Evolutionary conservation across 2,797 vertebrate species (phyloP).

Genomic region (Centroberyx gerrardi): DNA sequence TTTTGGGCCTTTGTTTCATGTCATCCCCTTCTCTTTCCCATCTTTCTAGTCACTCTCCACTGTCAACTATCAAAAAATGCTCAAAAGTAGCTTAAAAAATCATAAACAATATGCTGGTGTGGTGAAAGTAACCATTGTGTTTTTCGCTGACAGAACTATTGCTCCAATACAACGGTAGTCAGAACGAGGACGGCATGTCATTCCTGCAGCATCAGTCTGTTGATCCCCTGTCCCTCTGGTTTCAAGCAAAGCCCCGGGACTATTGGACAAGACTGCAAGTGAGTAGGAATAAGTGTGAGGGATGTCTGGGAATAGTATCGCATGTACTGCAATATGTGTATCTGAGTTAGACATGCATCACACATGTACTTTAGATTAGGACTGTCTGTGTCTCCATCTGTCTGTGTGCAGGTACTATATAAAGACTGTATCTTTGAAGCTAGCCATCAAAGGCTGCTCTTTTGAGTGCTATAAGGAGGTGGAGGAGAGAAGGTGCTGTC

Average conservation of each 20-base stretch:
- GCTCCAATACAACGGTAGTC: slow-evolving; percentile 82
- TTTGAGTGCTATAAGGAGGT: slow-evolving; percentile 85
- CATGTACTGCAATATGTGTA: too few relatives aligned
- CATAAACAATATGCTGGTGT: neutral
- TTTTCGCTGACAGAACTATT: slow-evolving; percentile 79
- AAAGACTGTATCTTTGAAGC: neutral
- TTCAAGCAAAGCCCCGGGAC: slow-evolving; percentile 75
- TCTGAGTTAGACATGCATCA: neutral
- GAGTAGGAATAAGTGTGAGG: slow-evolving; percentile 19
- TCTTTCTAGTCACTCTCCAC: too few relatives aligned
- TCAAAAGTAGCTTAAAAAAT: too few relatives aligned
- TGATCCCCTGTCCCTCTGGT: slow-evolving; percentile 83
- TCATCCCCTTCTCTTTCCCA: too few relatives aligned
- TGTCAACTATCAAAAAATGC: too few relatives aligned
- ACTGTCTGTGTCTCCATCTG: neutral
- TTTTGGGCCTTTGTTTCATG: too few relatives aligned
- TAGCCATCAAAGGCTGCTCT: slow-evolving; percentile 86
- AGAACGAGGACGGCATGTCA: slow-evolving; percentile 84
- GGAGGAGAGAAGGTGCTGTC: slow-evolving; percentile 87
- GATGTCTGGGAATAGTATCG: too few relatives aligned
- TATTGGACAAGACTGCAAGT: slow-evolving; percentile 85
- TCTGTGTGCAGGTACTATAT: slow-evolving; percentile 55
- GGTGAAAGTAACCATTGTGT: neutral
- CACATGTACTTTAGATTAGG: too few relatives aligned
- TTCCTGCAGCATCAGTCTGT: slow-evolving; percentile 81